Conservation (phyloP, 2,888 invertebrate genomes). For the Silvanus unidentatus region DNA sequence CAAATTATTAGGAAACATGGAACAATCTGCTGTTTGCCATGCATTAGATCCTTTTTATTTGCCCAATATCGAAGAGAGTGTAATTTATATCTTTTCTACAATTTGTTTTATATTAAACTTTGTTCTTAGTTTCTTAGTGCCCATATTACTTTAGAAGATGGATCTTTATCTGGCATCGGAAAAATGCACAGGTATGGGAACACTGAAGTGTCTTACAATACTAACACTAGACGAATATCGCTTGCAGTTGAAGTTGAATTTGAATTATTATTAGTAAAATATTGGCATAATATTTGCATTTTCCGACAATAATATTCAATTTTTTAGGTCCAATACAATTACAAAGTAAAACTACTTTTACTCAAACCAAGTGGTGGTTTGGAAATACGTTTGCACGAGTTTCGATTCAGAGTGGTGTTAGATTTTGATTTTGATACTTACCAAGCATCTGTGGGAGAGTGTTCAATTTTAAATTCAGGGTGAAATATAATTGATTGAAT, state of each 20-base stretch:
- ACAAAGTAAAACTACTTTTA: background rate
- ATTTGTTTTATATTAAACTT: background rate
- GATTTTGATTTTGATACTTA: slow-evolving; percentile 25
- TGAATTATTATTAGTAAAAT: background rate
- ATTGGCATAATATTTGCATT: background rate
- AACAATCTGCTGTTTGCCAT: background rate
- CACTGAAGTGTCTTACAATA: background rate
- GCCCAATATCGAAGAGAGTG: background rate
- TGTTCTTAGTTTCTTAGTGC: background rate
- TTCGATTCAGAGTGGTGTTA: slow-evolving; percentile 24
- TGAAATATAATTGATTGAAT: too few relatives aligned
- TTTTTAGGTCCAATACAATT: background rate
- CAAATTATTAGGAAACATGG: background rate
- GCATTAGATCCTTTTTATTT: slow-evolving; percentile 1
- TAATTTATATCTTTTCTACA: slow-evolving; percentile 3
- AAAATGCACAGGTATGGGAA: background rate
- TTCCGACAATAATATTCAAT: background rate
- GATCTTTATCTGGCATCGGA: background rate
- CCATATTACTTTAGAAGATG: background rate
- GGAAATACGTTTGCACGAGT: slow-evolving; percentile 41
- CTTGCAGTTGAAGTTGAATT: background rate
- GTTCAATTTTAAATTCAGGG: too few relatives aligned
- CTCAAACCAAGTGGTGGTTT: slow-evolving; percentile 45
- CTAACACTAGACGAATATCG: background rate
- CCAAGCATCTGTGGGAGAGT: slow-evolving; percentile 21